Conservation (phyloP, 2,113 vertebrate species). For the Cebus imitator region DNA sequence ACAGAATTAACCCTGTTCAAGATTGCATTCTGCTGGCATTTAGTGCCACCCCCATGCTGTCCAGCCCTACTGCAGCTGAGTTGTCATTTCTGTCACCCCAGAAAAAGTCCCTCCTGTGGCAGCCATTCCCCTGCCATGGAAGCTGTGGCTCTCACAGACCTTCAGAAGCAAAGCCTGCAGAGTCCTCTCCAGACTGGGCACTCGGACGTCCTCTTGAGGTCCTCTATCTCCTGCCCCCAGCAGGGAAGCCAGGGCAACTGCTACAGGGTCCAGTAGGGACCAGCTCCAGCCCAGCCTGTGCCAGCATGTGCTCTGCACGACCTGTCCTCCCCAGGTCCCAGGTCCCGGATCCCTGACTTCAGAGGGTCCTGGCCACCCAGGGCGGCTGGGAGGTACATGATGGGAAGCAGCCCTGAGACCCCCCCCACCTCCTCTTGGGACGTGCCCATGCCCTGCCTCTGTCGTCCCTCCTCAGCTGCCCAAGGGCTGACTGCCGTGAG, state of each 20-base stretch:
- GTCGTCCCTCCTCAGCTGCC: not conserved
- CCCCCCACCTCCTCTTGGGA: rapidly evolving
- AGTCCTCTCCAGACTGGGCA: rapidly evolving
- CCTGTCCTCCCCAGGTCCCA: not conserved
- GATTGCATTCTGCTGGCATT: rapidly evolving
- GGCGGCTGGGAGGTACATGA: rapidly evolving
- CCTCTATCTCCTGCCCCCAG: not conserved
- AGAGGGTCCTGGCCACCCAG: too few species aligned
- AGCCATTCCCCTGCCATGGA: rapidly evolving
- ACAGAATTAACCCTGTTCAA: rapidly evolving
- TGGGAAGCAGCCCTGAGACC: rapidly evolving
- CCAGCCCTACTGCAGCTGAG: rapidly evolving
- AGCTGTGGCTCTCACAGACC: not conserved
- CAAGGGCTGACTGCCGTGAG: rapidly evolving
- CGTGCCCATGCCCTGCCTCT: rapidly evolving
- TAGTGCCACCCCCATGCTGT: rapidly evolving
- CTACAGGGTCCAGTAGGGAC: too few species aligned
- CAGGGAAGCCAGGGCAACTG: rapidly evolving
- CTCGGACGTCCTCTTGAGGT: not conserved
- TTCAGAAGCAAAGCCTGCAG: not conserved
- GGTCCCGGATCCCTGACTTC: too few species aligned
- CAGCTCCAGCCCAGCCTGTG: too few species aligned
- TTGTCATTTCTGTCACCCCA: rapidly evolving
- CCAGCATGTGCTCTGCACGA: rapidly evolving
- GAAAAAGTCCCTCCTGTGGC: rapidly evolving